Conservation (phyloP, 2,888 invertebrate species). For the Oligia fasciuncula region DNA sequence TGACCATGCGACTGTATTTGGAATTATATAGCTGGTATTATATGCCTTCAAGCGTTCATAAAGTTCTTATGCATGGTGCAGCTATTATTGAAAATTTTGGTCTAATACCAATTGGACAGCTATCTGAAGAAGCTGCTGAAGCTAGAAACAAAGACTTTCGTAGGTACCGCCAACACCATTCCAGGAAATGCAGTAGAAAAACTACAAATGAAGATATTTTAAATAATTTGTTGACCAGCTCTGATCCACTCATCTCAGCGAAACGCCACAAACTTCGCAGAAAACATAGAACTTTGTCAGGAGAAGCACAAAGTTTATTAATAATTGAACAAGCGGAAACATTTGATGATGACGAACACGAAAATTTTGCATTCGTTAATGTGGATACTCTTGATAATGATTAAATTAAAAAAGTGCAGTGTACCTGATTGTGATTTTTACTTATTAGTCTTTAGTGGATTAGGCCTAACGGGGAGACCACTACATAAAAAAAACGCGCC, state of each 20-base stretch:
- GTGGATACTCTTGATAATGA: no score
- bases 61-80: neutral
- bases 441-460: neutral
- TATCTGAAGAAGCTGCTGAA: neutral
- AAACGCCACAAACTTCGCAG: no score
- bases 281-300: no score
- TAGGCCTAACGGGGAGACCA: constrained; percentile 4
- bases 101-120: constrained; percentile 2
- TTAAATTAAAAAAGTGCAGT: neutral
- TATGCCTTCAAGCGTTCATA: neutral
- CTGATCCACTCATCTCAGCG: no score
- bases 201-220: no score
- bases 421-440: neutral
- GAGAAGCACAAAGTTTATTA: no score
- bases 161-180: no score
- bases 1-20: constrained; percentile 4
- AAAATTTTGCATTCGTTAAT: no score
- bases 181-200: neutral
- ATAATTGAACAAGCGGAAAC: no score
- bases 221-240: no score
- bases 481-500: constrained; percentile 10
- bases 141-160: no score
- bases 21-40: neutral
- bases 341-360: no score
- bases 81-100: constrained; percentile 5